A percentile compares a stretch with the other conserved stretches of the same genome.
phyloP scores from a whole-genome alignment of 2,888 invertebrate species.

The Prosopocoilus inquinatus region DNA sequence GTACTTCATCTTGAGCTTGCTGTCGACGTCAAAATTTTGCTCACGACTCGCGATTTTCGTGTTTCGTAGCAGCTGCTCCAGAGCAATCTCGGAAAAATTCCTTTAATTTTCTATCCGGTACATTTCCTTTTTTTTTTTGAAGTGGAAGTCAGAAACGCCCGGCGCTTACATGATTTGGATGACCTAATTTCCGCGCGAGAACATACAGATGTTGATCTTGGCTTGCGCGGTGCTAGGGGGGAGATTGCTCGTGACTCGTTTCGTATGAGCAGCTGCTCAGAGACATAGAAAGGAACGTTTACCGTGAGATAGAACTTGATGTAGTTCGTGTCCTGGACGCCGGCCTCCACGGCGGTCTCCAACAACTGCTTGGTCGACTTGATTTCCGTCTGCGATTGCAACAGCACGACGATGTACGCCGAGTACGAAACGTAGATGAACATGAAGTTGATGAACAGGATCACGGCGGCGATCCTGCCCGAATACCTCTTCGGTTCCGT shows the following conservation, averaged over 20 bases:
- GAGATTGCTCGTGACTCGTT: too few species aligned
- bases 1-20: not conserved
- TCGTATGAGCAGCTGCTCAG: too few species aligned
- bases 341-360: conserved; percentile 49
- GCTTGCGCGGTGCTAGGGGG: too few species aligned
- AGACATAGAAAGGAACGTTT: not conserved
- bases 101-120: too few species aligned
- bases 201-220: too few species aligned
- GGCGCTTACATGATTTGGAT: too few species aligned
- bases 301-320: conserved; percentile 50
- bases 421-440: conserved; percentile 55
- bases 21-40: not conserved
- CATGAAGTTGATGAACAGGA: conserved; percentile 48
- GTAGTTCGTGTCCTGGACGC: conserved; percentile 48
- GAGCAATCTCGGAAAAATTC: too few species aligned
- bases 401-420: conserved; percentile 54
- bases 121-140: too few species aligned
- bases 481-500: conserved; percentile 46
- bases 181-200: too few species aligned
- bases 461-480: conserved; percentile 48
- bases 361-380: conserved; percentile 45
- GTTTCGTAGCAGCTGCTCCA: too few species aligned
- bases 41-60: too few species aligned
- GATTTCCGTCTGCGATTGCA: conserved; percentile 52
- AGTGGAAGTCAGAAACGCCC: too few species aligned